These are phyloP conservation scores for Burhinus bistriatus DNA, from an alignment of 2,113 vertebrate genomes.

Conservation along the genomic window DNA sequence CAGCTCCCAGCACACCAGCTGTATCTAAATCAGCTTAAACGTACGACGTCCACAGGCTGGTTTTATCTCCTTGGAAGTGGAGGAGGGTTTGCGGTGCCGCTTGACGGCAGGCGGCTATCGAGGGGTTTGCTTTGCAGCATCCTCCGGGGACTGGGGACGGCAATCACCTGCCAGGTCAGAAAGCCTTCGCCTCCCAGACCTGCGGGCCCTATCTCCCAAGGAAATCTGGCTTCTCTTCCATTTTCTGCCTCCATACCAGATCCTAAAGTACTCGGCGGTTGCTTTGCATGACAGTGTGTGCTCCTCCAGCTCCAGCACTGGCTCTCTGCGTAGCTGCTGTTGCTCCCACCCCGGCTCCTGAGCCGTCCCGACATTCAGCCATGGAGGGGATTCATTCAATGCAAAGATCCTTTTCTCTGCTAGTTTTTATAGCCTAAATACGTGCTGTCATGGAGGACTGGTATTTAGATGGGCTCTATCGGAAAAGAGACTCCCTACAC, in stretches of 20 bases:
- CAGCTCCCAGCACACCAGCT: constrained; percentile 22
- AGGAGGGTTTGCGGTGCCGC: neutral
- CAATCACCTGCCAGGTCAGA: neutral
- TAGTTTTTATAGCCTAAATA: neutral
- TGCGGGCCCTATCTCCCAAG: neutral
- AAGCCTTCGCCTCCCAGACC: rapidly evolving
- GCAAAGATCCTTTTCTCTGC: neutral
- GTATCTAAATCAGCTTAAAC: constrained; percentile 15
- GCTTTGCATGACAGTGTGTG: neutral
- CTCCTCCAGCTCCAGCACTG: rapidly evolving
- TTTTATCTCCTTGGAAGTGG: neutral
- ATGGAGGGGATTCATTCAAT: rapidly evolving
- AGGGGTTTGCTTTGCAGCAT: neutral
- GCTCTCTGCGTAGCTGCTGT: neutral
- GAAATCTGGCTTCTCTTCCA: neutral
- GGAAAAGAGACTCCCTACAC: neutral
- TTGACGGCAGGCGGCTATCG: rapidly evolving
- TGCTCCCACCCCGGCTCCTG: neutral
- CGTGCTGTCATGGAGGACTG: neutral
- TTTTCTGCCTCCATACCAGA: neutral
- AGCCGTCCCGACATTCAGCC: rapidly evolving
- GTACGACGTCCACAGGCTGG: rapidly evolving
- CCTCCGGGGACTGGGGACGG: neutral
- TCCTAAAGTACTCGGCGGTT: neutral
- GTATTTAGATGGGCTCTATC: neutral